phyloP scores from a whole-genome alignment of 2,888 invertebrate species.

The Bhutanitis thaidina region DNA sequence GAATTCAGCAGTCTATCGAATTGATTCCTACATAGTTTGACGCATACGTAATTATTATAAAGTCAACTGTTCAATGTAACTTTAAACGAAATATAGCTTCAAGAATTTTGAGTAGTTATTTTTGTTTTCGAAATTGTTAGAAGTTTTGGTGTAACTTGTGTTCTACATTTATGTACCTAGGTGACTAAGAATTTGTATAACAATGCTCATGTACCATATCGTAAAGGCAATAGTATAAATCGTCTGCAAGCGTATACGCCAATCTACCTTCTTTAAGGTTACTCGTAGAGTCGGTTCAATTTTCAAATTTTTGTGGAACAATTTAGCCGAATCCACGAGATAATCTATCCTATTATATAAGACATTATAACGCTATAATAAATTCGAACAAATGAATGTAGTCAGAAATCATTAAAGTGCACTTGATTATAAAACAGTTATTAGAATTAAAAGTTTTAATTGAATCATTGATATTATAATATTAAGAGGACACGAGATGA shows the following conservation, averaged over 20 bases:
- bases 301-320: conserved; percentile 23
- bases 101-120: neutral
- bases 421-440: conserved; percentile 56
- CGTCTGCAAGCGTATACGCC: conserved; percentile 27
- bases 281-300: conserved; percentile 21
- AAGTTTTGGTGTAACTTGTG: conserved; percentile 10
- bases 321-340: conserved; percentile 26
- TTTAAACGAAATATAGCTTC: too few species aligned
- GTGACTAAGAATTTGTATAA: conserved; percentile 4
- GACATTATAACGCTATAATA: conserved; percentile 37
- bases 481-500: conserved; percentile 5
- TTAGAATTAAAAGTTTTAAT: conserved; percentile 22
- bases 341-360: conserved; percentile 31
- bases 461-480: conserved; percentile 15
- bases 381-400: conserved; percentile 48
- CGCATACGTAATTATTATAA: neutral
- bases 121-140: neutral
- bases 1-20: conserved; percentile 14
- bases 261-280: conserved; percentile 15
- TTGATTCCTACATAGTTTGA: conserved; percentile 5
- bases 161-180: conserved; percentile 8
- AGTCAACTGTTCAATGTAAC: neutral
- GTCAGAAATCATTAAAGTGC: conserved; percentile 72
- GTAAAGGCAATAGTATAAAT: conserved; percentile 16
- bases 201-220: conserved; percentile 34